A percentile compares a stretch with the other conserved stretches of the same genome.
Conservation (phyloP, 37 sponge, comb jelly and placozoan species). For the Crambe crambe region DNA sequence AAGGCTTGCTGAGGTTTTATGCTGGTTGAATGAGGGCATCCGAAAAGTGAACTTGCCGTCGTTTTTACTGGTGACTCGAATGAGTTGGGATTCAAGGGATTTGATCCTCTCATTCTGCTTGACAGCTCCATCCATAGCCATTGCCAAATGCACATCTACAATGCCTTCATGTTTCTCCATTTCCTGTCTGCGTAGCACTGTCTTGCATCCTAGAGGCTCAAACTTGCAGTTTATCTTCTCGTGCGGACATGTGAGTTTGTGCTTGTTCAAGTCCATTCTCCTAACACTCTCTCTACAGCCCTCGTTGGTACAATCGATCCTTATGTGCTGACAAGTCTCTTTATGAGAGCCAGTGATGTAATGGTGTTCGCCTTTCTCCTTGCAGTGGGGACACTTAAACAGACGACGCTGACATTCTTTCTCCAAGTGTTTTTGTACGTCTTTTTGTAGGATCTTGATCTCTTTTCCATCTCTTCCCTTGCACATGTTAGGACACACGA, state of each 20-base stretch:
- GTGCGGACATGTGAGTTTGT: background rate
- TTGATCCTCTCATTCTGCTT: slow-evolving; percentile 1
- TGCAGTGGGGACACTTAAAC: slow-evolving; percentile 39
- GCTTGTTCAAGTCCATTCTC: slow-evolving; percentile 4
- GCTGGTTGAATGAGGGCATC: background rate
- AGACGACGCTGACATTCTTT: slow-evolving; percentile 16
- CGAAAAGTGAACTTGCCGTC: background rate
- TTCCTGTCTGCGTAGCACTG: background rate
- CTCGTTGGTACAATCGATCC: slow-evolving; percentile 21
- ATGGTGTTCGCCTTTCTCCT: slow-evolving; percentile 20
- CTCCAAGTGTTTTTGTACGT: slow-evolving; percentile 10
- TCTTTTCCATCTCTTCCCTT: background rate
- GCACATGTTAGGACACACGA: slow-evolving; percentile 35
- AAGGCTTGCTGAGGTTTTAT: background rate
- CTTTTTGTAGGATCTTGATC: background rate
- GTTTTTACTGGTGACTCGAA: background rate
- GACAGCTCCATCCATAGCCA: background rate
- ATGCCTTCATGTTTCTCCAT: slow-evolving; percentile 11
- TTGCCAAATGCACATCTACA: background rate
- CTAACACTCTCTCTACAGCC: background rate
- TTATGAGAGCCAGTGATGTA: slow-evolving; percentile 22
- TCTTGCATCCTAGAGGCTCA: slow-evolving; percentile 21
- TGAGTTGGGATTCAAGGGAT: background rate
- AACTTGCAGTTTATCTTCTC: slow-evolving; percentile 28
- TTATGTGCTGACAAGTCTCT: slow-evolving; percentile 12